Evolutionary conservation across 2,888 invertebrate genomes (phyloP).

Genomic region (Ditylenchus weischeri): DNA sequence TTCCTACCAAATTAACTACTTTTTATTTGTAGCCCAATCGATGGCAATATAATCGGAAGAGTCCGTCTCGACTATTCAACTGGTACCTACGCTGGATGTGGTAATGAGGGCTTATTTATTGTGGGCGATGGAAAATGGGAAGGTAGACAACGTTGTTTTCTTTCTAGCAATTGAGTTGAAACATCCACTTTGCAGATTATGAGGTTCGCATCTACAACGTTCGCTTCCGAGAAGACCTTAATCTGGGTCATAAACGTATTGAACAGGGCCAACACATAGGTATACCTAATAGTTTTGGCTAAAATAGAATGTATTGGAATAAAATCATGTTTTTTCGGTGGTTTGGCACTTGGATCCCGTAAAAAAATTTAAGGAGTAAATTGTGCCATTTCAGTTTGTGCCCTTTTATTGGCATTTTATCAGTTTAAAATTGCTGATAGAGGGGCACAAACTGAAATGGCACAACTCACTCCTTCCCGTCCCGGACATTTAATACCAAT

Average conservation of each 20-base stretch:
- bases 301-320: too few relatives aligned
- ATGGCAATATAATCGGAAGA: slow-evolving; percentile 42
- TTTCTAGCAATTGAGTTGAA: not conserved
- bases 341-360: too few relatives aligned
- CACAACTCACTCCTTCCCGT: too few relatives aligned
- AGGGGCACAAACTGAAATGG: too few relatives aligned
- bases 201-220: slow-evolving; percentile 56
- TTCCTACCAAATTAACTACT: not conserved
- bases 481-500: too few relatives aligned
- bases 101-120: slow-evolving; percentile 57
- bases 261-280: slow-evolving; percentile 38
- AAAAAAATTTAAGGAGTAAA: too few relatives aligned
- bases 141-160: slow-evolving; percentile 30
- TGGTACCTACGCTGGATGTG: slow-evolving; percentile 52
- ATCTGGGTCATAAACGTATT: slow-evolving; percentile 48
- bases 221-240: slow-evolving; percentile 46
- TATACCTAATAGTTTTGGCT: too few relatives aligned
- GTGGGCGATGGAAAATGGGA: slow-evolving; percentile 56
- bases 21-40: slow-evolving; percentile 33
- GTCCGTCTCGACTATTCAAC: slow-evolving; percentile 43
- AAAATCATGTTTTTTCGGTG: too few relatives aligned
- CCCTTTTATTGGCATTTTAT: too few relatives aligned
- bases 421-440: too few relatives aligned
- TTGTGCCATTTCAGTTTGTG: too few relatives aligned
- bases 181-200: slow-evolving; percentile 39